Base-by-base conservation (phyloP, 2,797 vertebrate genomes). In the Cynodonichthys magdalenae region DNA sequence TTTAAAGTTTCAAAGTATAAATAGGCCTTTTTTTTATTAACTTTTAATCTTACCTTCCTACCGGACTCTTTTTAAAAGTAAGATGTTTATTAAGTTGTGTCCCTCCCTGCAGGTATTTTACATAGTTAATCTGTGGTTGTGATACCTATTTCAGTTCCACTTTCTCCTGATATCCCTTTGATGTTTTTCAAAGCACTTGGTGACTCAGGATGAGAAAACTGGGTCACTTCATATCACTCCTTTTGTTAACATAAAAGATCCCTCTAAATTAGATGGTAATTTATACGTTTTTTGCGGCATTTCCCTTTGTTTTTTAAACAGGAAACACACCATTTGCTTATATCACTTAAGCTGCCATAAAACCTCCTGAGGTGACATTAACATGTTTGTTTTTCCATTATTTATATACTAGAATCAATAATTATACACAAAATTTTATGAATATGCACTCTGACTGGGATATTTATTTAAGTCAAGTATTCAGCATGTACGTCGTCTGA, bases 101-200 rank as follows among this genome's bases (percentile, higher is more conserved):
- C 31, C 49, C 42, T 53, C 14, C 52, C 65, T 53, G 56, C 46
- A 70, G 59, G 36, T 53, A 24, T 73, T 74, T 69, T 51, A 28
- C 12, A 47, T 24, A 36, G 45, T 47, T 53, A 61, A 53, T 68
- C 34, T 55, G 29, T 44, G 19, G 39, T 61, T 24, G 53, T 53
- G 46, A 42, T 52, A 50, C 47, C 66, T 0, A 64, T 53, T 70
- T 71, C 44, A 69, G 36, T 55, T 46, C 1, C 24, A 51, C 27
- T 63, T 63, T 17, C 34, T 67, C 56, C 50, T 66, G 20, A 69
- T 57, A 59, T 52, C 31, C 39, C 52, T 70, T 71, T 69, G 65
- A 75, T 66, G 59, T 55, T 71, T 75, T 82, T 71, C 55, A 75
- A 63, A 76, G 42, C 63, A 58, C 42, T 59, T 49, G 19, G 14